Evolutionary conservation across 2,113 vertebrate genomes (phyloP).

Genomic region (Numida meleagris): DNA sequence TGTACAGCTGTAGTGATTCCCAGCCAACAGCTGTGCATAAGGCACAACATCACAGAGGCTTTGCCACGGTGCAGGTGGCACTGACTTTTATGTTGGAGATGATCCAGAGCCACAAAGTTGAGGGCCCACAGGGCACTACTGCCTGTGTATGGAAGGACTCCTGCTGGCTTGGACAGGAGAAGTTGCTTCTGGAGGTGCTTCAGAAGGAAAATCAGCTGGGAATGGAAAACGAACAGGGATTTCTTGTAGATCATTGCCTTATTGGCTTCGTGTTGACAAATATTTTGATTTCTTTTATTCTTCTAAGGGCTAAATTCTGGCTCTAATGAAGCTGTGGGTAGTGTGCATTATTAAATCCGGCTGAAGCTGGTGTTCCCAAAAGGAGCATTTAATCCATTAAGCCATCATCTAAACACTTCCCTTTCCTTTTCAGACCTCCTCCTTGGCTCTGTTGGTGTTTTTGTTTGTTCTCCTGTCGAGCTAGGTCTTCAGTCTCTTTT

Average conservation of each 20-base stretch:
- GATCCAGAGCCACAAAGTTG: not conserved
- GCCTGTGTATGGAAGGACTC: not conserved
- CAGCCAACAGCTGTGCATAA: not conserved
- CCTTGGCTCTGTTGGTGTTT: not conserved
- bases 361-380: not conserved
- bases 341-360: not conserved
- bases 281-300: constrained; percentile 17
- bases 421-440: not conserved
- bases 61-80: not conserved
- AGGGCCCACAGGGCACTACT: not conserved
- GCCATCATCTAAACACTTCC: not conserved
- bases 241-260: not conserved
- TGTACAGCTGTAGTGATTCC: not conserved
- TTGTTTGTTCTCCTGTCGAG: not conserved
- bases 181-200: not conserved
- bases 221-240: not conserved
- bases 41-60: not conserved
- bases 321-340: not conserved
- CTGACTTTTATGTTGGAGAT: not conserved
- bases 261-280: not conserved
- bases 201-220: not conserved
- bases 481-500: not conserved
- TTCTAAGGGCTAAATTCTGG: not conserved
- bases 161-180: not conserved
- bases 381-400: not conserved